Evolutionary conservation across 2,113 vertebrate genomes (phyloP), one percentile per base, ranked within the genome.

Genomic region (Centrocercus urophasianus): DNA sequence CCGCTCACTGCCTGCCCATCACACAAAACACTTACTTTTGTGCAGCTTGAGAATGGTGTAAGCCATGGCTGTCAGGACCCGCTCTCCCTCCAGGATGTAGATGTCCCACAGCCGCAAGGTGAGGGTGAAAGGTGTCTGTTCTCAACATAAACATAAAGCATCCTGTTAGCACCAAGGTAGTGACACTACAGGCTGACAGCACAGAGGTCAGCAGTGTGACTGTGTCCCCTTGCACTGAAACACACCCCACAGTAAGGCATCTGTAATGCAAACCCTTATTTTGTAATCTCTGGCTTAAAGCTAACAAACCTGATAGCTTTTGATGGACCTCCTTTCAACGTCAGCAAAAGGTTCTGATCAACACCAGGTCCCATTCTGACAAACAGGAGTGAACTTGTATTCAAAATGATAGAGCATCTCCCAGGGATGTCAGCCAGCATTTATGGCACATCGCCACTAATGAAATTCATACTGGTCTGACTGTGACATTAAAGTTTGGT

Each of bases 61-160:
- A 52, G 98, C 98, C 98, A 98, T 98, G 73, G 98, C 98, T 0
- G 96, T 98, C 45, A 99, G 96, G 50, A 98, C 91, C 36, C 96
- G 97, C 88, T 99, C 98, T 56, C 98, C 98, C 65, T 99, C 99
- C 96, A 99, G 74, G 73, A 99, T 98, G 97, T 98, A 99, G 96
- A 99, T 98, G 77, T 99, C 98, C 98, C 98, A 99, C 16, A 99
- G 96, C 48, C 98, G 98, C 95, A 98, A 94, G 21, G 98, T 99
- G 83, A 99, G 98, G 8, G 98, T 98, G 95, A 98, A 98, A 1
- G 98, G 98, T 3, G 98, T 99, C 98, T 99, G 97, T 92, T 81
- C 48, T 65, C 65, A 94, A 93, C 32, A 88, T 25, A 84, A 61
- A 80, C 40, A 80, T 36, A 69, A n/a, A 24, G 2, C 45, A 66